Base-by-base conservation (phyloP, 2,113 vertebrate genomes). In the Lasiurus borealis region DNA sequence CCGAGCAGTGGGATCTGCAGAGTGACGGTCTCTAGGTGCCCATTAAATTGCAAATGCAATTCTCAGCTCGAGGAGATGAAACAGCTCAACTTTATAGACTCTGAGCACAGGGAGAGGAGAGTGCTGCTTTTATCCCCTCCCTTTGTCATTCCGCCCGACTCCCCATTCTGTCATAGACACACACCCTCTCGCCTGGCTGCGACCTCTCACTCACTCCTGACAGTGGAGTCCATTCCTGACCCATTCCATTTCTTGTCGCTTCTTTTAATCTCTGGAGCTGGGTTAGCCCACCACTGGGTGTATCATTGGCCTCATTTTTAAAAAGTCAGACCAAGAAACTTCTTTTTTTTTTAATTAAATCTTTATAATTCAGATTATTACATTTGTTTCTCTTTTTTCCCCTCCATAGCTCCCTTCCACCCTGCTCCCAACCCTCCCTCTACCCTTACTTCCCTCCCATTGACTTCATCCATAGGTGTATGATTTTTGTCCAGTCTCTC, bases 251-350 rank as follows among this genome's bases (percentile, higher is more conserved):
- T 73, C 87, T 95, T n/a, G n/a, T 88, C 83, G 19, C 87, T 62
- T 44, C 31, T 46, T 48, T 44, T 90, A 75, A 91, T 94, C 68
- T 91, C 64, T 93, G 93, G 77, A 88, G 62, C 73, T 75, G 83
- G 84, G 18, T 75, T 96, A 86, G 44, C 82, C 69, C 50, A 84
- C 69, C 50, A 77, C 69, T 95, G 95, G 82, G 85, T 93, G 78
- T 90, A 96, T 44, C 36, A 31, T 85, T 96, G 85, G 88, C 92
- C 92, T 73, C 88, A 73, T 88, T 93, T 91, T 96, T 75, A 44
- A 66, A 92, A 5, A 84, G 29, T 72, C 71, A 87, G 71, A 97
- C 73, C 44, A 86, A 95, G 90, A 97, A 71, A 95, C 78, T 86
- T 19, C 88, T 96, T 40, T 40, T 40, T 40, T 40, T 40, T 40